Percentiles rank a stretch among this genome's conserved stretches.
Conservation (phyloP, 2,113 vertebrate species). For the Perca fluviatilis region DNA sequence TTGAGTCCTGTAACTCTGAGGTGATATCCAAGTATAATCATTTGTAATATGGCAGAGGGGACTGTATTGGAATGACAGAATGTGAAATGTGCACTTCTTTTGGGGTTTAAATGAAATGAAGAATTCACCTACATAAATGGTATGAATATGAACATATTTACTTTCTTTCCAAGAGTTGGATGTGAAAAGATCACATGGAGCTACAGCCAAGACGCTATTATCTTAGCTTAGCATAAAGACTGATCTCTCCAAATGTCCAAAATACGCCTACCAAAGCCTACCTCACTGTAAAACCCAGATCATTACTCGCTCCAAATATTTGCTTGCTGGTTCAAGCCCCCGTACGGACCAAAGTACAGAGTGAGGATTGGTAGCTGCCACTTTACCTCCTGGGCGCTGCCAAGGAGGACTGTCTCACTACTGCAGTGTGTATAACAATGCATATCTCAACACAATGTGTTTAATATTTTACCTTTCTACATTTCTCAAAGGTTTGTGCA, state of each 20-base stretch:
- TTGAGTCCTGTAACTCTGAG: not conserved
- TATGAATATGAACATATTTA: not conserved
- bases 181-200: not conserved
- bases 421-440: too few relatives aligned
- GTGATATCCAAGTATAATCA: not conserved
- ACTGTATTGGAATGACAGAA: not conserved
- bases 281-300: too few relatives aligned
- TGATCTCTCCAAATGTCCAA: not conserved
- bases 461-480: too few relatives aligned
- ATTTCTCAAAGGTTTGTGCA: too few relatives aligned
- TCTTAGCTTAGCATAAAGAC: not conserved
- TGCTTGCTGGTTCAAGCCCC: too few relatives aligned
- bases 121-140: not conserved
- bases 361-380: too few relatives aligned
- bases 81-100: not conserved
- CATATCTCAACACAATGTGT: too few relatives aligned
- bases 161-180: not conserved
- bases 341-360: too few relatives aligned
- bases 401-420: conserved; percentile 23
- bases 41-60: not conserved
- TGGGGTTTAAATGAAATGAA: not conserved
- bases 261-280: not conserved
- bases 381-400: too few relatives aligned
- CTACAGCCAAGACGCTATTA: not conserved
- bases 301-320: too few relatives aligned